Evolutionary conservation across 1,140 invertebrate genomes (phyloP), one percentile per base, ranked within the genome.

Genomic region (Thaumetopoea pityocampa): DNA sequence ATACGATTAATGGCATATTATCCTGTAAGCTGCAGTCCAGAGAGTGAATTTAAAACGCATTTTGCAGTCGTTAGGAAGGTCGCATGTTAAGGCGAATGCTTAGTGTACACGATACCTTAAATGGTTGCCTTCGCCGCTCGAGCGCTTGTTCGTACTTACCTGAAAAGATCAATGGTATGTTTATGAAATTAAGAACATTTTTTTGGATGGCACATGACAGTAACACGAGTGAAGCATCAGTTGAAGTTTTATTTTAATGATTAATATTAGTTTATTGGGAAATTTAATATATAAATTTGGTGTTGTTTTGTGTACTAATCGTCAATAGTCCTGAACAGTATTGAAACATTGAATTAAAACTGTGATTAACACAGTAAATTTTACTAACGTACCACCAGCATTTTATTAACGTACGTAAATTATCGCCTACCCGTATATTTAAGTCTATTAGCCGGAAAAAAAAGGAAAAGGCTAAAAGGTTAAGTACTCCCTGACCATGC

Each of bases 1-100:
- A 15, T 4, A 34, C 38, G 52, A 67, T 67, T 67, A 71, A 67
- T 70, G 62, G 49, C 27, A 54, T 41, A 59, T 62, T 62, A 54
- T 65, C 45, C 41, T 51, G 34, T 40, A 37, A 36, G 23, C 20
- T 4, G 28, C 18, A 12, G 47, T 43, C 52, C 51, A 53, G 56
- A 47, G 50, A 32, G 52, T 34, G 54, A 48, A 74, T 76, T 72
- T 72, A 67, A 76, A 76, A 69, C 47, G 55, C 68, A 62, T 76
- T 68, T 61, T 57, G 58, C 19, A 28, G 64, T 78, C 73, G 70
- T 78, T 74, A 72, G 59, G 62, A 61, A 44, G 50, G 27, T 36
- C 28, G 19, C 7, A 10, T 5, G 17, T 24, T 30, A 40, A 47
- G 30, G 28, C 19, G 27, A 29, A 7, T 32, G 37, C 18, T 55